Conservation (phyloP, 1,140 invertebrate genomes). For the Oscheius sp. region DNA sequence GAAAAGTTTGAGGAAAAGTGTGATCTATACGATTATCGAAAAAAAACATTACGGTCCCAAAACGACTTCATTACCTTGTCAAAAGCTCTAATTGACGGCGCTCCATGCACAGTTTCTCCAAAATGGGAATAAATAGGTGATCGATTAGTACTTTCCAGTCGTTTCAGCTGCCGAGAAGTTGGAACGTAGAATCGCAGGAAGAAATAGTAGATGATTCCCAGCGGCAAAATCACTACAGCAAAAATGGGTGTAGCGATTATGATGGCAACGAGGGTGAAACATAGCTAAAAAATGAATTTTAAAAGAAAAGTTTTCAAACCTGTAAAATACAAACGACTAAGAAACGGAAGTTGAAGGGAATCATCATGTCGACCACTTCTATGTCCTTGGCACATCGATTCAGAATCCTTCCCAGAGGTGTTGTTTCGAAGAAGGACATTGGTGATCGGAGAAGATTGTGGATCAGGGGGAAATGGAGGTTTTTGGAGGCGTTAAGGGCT, state of each 20-base stretch:
- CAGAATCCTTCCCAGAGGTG: constrained; percentile 72
- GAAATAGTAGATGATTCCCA: constrained; percentile 66
- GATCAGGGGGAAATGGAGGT: constrained; percentile 76
- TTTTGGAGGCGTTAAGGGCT: constrained; percentile 62
- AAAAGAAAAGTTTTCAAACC: neutral
- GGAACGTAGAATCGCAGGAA: constrained; percentile 65
- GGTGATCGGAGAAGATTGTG: constrained; percentile 72
- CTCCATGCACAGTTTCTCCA: constrained; percentile 64
- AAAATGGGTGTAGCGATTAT: constrained; percentile 66
- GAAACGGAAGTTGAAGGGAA: constrained; percentile 50
- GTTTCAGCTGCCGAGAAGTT: constrained; percentile 66
- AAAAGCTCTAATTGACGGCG: constrained; percentile 63
- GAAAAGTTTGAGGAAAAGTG: too few relatives aligned
- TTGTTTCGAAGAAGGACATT: constrained; percentile 70
- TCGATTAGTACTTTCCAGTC: constrained; percentile 64
- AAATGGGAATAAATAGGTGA: constrained; percentile 67
- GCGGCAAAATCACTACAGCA: constrained; percentile 65
- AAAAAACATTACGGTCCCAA: too few relatives aligned
- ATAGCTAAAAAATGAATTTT: constrained; percentile 50
- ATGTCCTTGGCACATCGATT: constrained; percentile 67
- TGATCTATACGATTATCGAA: too few relatives aligned
- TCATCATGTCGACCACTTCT: constrained; percentile 38
- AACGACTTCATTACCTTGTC: constrained; percentile 15
- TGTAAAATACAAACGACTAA: constrained; percentile 54
- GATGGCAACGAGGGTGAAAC: constrained; percentile 66